Conservation (phyloP, 2,113 vertebrate species). For the Urocynchramus pylzowi region DNA sequence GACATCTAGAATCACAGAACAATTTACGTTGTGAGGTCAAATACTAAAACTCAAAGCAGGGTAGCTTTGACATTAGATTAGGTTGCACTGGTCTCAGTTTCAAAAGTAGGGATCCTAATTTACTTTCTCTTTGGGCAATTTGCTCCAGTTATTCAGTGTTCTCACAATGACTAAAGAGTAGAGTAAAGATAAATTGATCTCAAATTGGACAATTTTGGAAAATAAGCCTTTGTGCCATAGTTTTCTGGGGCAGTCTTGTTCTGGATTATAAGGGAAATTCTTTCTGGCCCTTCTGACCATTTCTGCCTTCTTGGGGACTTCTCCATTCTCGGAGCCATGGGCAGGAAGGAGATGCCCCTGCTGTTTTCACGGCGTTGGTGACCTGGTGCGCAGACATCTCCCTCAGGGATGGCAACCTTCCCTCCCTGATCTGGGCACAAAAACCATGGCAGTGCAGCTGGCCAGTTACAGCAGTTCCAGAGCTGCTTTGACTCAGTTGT, state of each 20-base stretch:
- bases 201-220: not conserved
- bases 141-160: not conserved
- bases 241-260: not conserved
- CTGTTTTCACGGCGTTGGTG: not conserved
- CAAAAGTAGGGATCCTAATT: not conserved
- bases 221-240: not conserved
- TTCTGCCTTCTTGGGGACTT: not conserved
- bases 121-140: not conserved
- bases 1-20: not conserved
- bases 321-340: not conserved
- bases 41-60: not conserved
- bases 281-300: not conserved
- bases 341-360: not conserved
- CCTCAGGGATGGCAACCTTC: not conserved
- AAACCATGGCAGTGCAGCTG: not conserved
- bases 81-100: not conserved
- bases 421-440: not conserved
- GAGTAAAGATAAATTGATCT: not conserved
- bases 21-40: not conserved
- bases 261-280: not conserved
- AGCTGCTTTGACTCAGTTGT: not conserved
- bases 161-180: not conserved
- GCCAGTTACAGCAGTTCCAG: not conserved
- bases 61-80: not conserved
- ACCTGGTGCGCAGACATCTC: not conserved